These are phyloP conservation scores for Drosophila auraria DNA, from an alignment of 1,140 invertebrate species.

Conservation along the genomic window DNA sequence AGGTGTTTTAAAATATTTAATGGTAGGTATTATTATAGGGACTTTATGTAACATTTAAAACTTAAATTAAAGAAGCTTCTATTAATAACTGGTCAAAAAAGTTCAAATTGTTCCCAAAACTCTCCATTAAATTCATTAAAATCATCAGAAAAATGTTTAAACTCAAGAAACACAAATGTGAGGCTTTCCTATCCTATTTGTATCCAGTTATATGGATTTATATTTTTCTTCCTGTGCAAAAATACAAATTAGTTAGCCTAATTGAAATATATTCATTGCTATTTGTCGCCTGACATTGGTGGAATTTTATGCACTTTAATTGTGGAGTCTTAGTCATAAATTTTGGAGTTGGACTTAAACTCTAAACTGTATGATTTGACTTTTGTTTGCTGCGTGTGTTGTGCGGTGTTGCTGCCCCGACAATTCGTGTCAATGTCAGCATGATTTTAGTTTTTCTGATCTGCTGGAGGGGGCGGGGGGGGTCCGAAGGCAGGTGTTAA, in stretches of 20 bases:
- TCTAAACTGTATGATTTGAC: constrained; percentile 64
- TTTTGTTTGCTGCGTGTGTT: constrained; percentile 40
- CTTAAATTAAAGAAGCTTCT: neutral
- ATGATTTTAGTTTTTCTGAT: constrained; percentile 63
- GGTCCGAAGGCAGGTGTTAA: constrained; percentile 23
- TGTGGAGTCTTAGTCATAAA: constrained; percentile 23
- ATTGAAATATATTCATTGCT: constrained; percentile 35
- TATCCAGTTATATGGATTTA: no score
- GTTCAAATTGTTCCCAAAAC: neutral
- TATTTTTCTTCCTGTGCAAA: neutral
- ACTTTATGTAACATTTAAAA: neutral
- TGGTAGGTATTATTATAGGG: no score
- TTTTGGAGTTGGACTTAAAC: constrained; percentile 59
- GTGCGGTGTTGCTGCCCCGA: constrained; percentile 49
- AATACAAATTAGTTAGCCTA: constrained; percentile 7
- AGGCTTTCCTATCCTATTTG: neutral
- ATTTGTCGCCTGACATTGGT: constrained; percentile 61
- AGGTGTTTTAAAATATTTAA: no score
- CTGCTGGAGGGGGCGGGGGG: constrained; percentile 1
- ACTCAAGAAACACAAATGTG: neutral
- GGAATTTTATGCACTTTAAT: constrained; percentile 63
- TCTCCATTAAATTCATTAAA: neutral
- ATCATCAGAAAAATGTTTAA: neutral
- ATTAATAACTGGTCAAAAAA: no score
- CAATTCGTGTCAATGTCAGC: constrained; percentile 83